Base-by-base conservation (phyloP, 2,113 vertebrate genomes). In the Ceratotherium simum region DNA sequence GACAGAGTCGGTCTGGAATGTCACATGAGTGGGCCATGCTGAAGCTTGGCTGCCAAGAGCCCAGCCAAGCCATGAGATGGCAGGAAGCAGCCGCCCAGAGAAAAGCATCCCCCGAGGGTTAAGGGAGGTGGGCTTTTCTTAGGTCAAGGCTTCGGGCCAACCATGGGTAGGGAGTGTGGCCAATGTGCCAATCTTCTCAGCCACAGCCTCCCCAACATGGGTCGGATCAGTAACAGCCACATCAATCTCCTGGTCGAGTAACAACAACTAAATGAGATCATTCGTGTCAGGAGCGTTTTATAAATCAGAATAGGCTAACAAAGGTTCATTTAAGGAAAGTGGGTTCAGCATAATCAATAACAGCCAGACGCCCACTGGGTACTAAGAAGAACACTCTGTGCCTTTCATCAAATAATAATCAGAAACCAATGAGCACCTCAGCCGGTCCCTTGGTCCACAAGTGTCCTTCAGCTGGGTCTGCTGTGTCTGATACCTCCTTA, bases 351-450 rank as follows among this genome's bases (percentile, higher is more conserved):
- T 42, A 56, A 36, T 67, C 76, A 85, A 0, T 29, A 67, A 29
- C 2, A 58, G 83, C 80, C 58, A 75, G 86, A 81, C 3, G 29
- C 56, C 54, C 8, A 21, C 10, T 79, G 51, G 51, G 13, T 6
- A 33, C 65, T 4, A 25, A 84, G n/a, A 70, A n/a, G 76, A 67
- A 56, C 18, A 2, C 4, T 42, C 27, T 39, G 86, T 64, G 39
- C n/a, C 20, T 78, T 48, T 60, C n/a, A 31, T 39, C 67, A 46
- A 29, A 31, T 7, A 25, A 42, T 2, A 33, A 23, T 54, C 27
- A 36, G 1, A 20, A 82, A n/a, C 69, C 0, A 7, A 62, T 0
- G 1, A 75, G 51, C 0, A 3, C 54, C 83, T 56, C 42, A 2
- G 80, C 72, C 11, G 16, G 48, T 2, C 33, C 12, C 70, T 13